Evolutionary conservation across 2,113 vertebrate genomes (phyloP), one percentile per base, ranked within the genome.

Genomic region (Gymnarchus niloticus): DNA sequence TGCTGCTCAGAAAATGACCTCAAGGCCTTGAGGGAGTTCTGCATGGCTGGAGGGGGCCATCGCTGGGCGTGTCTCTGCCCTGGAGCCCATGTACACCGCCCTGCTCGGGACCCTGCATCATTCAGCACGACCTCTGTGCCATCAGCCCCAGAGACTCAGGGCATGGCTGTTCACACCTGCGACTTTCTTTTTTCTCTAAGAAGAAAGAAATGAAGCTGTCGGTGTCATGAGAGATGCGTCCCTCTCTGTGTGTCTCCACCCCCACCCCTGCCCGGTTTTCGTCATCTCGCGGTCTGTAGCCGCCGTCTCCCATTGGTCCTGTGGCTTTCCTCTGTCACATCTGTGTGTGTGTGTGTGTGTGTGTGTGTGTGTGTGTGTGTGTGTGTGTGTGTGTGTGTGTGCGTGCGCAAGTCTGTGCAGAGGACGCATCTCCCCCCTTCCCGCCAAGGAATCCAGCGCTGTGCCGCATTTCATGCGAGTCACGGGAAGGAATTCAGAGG

Each of bases 141-240:
- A 33, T 37, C 19, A n/a, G 25, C 23, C 49, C 1, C 9, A 10
- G 0, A 59, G 37, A 19, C 54, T 23, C 54, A 33, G 52, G 23
- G 25, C 84, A 56, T 33, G 21, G 41, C 84, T 56, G 37, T 12
- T 69, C 7, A 23, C 76, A 41, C 54, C 52, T 1, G 23, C 69
- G 10, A 46, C 23, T 77, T 80, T 80, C 84, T 85, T 85, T 85
- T 85, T 85, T 44, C 84, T 76, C 37, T 14, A 9, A 5, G 84
- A 85, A 57, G 84, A 85, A 80, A 57, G 52, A 78, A 85, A 80
- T 28, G 2, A 37, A 85, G 69, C 69, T 73, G 8, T 6, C 14
- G 33, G 65, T 52, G 33, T 28, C 5, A 23, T 41, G 33, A 77
- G 84, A 57, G 84, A 56, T 14, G 2, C 3, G 28, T 9, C 2